phyloP scores from a whole-genome alignment of 2,888 invertebrate genomes.

The Quadriops clusia region DNA sequence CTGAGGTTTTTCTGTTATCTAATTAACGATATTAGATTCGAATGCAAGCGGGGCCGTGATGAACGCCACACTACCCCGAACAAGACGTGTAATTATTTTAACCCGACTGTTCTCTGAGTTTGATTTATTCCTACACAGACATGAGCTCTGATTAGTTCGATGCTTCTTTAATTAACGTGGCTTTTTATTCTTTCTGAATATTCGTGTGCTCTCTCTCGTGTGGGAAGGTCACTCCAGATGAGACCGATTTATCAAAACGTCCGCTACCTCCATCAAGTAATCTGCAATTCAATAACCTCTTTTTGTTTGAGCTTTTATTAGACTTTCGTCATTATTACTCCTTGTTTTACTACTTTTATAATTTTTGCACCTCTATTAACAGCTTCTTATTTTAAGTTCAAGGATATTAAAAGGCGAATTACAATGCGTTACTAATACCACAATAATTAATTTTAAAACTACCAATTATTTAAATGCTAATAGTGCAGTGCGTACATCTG shows the following conservation, averaged over 20 bases:
- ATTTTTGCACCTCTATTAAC: no score
- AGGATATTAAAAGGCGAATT: no score
- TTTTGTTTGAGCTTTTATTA: no score
- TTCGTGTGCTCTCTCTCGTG: constrained; percentile 16
- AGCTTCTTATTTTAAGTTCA: no score
- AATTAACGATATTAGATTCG: constrained; percentile 40
- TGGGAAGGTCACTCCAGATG: constrained; percentile 29
- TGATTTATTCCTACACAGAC: constrained; percentile 39
- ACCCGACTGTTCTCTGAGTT: constrained; percentile 36
- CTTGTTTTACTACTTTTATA: no score
- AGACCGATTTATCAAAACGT: constrained; percentile 29
- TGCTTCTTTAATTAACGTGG: constrained; percentile 40
- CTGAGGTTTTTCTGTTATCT: constrained; percentile 34
- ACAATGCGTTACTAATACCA: no score
- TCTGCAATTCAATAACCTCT: no score
- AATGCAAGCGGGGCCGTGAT: constrained; percentile 35
- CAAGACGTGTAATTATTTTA: constrained; percentile 41
- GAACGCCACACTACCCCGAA: constrained; percentile 36
- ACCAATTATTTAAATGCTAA: no score
- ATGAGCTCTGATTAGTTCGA: constrained; percentile 39
- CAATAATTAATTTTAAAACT: no score
- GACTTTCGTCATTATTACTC: no score
- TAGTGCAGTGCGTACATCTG: no score
- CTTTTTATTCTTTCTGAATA: constrained; percentile 31
- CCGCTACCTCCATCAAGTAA: no score